phyloP scores from a whole-genome alignment of 2,797 vertebrate species.

The Anabacerthia variegaticeps region DNA sequence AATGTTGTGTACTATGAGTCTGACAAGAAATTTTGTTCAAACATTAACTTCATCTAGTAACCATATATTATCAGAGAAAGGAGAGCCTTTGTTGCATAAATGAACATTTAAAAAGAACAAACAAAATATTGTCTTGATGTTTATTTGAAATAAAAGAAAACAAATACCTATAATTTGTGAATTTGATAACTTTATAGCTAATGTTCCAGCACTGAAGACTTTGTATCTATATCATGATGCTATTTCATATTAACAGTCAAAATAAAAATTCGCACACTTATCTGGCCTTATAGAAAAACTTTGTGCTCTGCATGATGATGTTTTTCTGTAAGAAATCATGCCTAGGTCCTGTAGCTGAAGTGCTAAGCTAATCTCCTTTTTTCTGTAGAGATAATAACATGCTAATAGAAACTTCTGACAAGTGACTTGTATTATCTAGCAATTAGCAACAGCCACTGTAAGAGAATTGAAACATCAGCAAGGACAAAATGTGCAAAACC shows the following conservation, averaged over 20 bases:
- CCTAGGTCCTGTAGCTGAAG: background rate
- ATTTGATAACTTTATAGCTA: background rate
- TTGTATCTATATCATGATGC: background rate
- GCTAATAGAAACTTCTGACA: conserved; percentile 15
- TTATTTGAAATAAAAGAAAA: background rate
- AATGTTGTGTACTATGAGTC: background rate
- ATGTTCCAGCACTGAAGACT: background rate
- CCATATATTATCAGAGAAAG: background rate
- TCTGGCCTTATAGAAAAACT: background rate
- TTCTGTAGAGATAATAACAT: background rate
- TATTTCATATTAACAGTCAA: background rate
- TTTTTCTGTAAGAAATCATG: background rate
- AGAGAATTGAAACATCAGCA: conserved; percentile 11
- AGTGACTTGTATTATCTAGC: conserved; percentile 17
- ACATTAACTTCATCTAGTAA: background rate
- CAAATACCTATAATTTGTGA: background rate
- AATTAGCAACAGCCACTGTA: conserved; percentile 27
- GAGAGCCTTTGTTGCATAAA: background rate
- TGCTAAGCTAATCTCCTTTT: background rate
- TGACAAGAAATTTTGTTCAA: background rate
- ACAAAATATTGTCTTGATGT: background rate
- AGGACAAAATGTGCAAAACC: background rate
- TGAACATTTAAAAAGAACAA: background rate
- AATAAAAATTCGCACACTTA: background rate
- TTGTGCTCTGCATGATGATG: background rate